Evolutionary conservation across 2,888 invertebrate species (phyloP).

Genomic region (Microplitis deprimator): DNA sequence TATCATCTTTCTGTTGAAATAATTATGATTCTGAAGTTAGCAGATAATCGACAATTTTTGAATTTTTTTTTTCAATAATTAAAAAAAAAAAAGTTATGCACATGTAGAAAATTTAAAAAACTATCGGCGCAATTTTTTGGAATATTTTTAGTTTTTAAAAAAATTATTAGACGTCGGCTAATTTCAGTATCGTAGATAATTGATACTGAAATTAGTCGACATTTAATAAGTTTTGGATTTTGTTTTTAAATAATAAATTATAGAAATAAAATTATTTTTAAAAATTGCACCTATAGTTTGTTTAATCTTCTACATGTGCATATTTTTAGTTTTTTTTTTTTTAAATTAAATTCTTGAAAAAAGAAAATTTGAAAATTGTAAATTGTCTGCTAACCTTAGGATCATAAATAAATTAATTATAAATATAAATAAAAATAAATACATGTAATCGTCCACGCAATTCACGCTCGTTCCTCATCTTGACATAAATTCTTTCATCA

Average conservation of each 20-base stretch:
- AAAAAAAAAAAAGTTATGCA: too few species aligned
- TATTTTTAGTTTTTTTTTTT: not conserved
- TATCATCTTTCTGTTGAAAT: too few species aligned
- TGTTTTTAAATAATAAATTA: not conserved
- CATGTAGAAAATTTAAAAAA: too few species aligned
- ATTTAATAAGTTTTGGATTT: too few species aligned
- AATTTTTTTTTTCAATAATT: too few species aligned
- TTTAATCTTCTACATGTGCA: not conserved
- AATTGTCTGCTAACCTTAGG: slow-evolving; percentile 8
- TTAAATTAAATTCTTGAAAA: not conserved
- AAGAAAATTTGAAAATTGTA: slow-evolving; percentile 14
- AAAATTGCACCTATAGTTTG: not conserved
- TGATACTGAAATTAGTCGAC: too few species aligned
- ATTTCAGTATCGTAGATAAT: too few species aligned
- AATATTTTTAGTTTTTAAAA: too few species aligned
- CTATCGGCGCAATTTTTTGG: too few species aligned
- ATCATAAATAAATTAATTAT: slow-evolving; percentile 3
- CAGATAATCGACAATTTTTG: too few species aligned
- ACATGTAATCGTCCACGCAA: slow-evolving; percentile 95
- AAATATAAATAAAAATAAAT: slow-evolving; percentile 72
- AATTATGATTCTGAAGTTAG: too few species aligned
- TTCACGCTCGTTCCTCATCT: slow-evolving; percentile 99
- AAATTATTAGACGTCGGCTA: too few species aligned
- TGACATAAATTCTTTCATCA: slow-evolving; percentile 98
- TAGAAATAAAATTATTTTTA: not conserved